Base-by-base conservation (phyloP, 2,888 invertebrate genomes). In the Eupithecia subumbrata region DNA sequence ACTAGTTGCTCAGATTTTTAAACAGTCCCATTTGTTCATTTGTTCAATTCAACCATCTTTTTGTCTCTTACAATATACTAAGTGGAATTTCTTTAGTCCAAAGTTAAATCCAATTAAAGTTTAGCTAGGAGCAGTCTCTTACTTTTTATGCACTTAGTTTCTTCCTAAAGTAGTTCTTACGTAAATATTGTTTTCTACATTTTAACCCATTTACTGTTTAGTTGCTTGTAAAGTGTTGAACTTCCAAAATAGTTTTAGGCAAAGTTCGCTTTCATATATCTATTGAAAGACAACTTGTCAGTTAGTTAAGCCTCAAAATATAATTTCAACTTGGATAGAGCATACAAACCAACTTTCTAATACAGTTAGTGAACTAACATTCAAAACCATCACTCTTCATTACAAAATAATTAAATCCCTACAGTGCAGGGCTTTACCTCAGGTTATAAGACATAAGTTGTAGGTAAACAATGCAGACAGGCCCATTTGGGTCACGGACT, bases 401-500 rank as follows among this genome's bases (percentile, higher is more conserved):
- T 52, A 67, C 56, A 18, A 25, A 67, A 18, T 52, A n/a, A 56
- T 69, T 45, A 70, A 72, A 66, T 76, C 67, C 63, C 48, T 68
- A 40, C 45, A 37, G 16, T 68, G 25, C 43, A 68, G 68, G 43
- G 68, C 43, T 25, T 5, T 43, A 45, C 68, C 68, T 43, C 22
- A 68, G 43, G 43, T 56, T 34, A 45, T 18, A 69, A 71, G 64
- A 52, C 34, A 77, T 66, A 60, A 66, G 52, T 72, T 74, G 63
- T 82, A 81, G 80, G 81, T 84, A 84, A 84, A 84, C 83, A 82
- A 84, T 83, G 84, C 83, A 80, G 81, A 82, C 82, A 82, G 82
- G 81, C 80, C 80, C 84, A 89, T 89, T 88, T 86, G 77, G 90
- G 91, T 90, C 90, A 90, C 81, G 91, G 90, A 80, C 86, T 83